These are phyloP conservation scores for Glareola pratincola DNA, from an alignment of 2,113 vertebrate genomes.

Conservation along the genomic window DNA sequence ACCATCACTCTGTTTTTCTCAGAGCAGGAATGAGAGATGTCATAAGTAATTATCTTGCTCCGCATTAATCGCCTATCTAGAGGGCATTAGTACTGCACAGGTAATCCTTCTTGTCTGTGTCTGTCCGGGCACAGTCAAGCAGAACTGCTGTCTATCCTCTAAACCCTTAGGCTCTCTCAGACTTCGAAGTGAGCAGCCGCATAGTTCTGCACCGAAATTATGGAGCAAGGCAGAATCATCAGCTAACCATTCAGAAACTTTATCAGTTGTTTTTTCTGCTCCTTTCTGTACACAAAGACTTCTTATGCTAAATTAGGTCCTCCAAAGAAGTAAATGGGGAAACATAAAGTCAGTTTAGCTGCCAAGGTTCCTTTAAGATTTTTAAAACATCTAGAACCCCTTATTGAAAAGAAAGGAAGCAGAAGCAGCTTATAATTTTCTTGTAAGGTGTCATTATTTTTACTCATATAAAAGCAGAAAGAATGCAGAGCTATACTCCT, in stretches of 20 bases:
- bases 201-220: not conserved
- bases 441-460: not conserved
- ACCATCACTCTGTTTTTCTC: not conserved
- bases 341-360: not conserved
- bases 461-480: not conserved
- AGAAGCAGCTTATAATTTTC: not conserved
- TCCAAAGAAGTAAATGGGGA: not conserved
- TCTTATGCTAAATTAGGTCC: not conserved
- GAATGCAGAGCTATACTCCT: not conserved
- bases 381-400: not conserved
- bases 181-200: not conserved
- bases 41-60: constrained; percentile 41
- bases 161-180: not conserved
- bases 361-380: not conserved
- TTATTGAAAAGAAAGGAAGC: not conserved
- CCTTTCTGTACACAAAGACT: not conserved
- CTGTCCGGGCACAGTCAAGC: constrained; percentile 35
- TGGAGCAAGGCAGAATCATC: not conserved
- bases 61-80: constrained; percentile 14
- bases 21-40: constrained; percentile 35
- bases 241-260: not conserved
- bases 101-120: constrained; percentile 56
- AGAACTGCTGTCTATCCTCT: not conserved
- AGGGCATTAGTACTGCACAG: not conserved
- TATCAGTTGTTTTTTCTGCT: not conserved